phyloP scores from a whole-genome alignment of 2,888 invertebrate genomes.

The Aproaerema taeniolella region DNA sequence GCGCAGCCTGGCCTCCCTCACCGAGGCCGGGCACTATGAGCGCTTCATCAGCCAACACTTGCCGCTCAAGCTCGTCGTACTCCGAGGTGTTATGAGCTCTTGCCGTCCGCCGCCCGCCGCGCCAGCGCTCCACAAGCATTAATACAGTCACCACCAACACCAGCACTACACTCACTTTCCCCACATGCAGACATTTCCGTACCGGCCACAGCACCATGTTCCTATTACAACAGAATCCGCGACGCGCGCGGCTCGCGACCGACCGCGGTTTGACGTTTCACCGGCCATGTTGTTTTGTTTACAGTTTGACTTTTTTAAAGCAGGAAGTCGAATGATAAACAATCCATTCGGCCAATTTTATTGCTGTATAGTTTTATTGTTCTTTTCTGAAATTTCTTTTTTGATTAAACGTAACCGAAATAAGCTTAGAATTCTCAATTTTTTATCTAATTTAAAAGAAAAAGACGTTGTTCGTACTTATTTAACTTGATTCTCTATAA shows the following conservation, averaged over 20 bases:
- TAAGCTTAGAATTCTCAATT: too few relatives aligned
- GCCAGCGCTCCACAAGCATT: constrained; percentile 59
- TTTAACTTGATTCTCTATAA: too few relatives aligned
- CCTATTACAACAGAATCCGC: constrained; percentile 20
- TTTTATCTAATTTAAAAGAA: too few relatives aligned
- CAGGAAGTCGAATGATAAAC: constrained; percentile 79
- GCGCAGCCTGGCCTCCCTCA: constrained; percentile 81
- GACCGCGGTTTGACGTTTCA: constrained; percentile 23
- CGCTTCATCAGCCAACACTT: constrained; percentile 79
- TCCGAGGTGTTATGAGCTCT: constrained; percentile 36
- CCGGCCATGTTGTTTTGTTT: constrained; percentile 45
- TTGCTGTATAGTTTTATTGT: too few relatives aligned
- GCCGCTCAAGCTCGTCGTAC: constrained; percentile 55
- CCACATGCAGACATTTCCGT: constrained; percentile 57
- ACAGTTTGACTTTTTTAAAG: constrained; percentile 47
- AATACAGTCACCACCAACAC: constrained; percentile 50
- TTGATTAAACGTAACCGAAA: too few relatives aligned
- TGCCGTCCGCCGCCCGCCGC: constrained; percentile 51
- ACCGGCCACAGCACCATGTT: constrained; percentile 57
- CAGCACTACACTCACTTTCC: constrained; percentile 45
- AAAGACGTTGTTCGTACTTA: too few relatives aligned
- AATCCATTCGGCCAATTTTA: constrained; percentile 54
- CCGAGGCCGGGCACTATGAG: constrained; percentile 84
- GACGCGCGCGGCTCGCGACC: constrained; percentile 28
- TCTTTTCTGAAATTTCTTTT: too few relatives aligned